Conservation (phyloP, 2,113 vertebrate genomes). For the Coregonus clupeaformis region DNA sequence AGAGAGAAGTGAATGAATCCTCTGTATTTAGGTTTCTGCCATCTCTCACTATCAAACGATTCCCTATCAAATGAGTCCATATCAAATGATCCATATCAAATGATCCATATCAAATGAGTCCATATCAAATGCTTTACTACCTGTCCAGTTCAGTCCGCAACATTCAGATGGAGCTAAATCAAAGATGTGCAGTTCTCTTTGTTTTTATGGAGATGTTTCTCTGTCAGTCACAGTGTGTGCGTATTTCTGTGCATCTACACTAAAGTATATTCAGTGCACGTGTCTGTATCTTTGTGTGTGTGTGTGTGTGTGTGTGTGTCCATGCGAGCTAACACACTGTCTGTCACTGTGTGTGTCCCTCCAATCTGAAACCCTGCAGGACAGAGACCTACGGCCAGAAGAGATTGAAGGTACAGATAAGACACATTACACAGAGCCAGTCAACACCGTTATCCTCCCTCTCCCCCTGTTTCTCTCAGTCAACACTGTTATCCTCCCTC, state of each 20-base stretch:
- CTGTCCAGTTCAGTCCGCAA: neutral
- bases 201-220: neutral
- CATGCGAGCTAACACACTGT: neutral
- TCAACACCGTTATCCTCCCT: neutral
- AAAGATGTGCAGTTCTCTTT: neutral
- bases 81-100: too few relatives aligned
- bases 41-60: too few relatives aligned
- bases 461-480: neutral
- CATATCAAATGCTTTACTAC: too few relatives aligned
- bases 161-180: neutral
- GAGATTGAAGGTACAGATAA: constrained; percentile 87
- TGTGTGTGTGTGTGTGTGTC: constrained; percentile 20
- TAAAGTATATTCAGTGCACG: neutral
- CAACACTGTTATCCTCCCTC: too few relatives aligned
- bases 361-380: constrained; percentile 66
- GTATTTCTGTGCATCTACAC: neutral
- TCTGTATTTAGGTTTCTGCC: too few relatives aligned
- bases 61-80: too few relatives aligned
- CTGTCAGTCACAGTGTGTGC: neutral
- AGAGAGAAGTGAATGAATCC: too few relatives aligned
- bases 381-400: constrained; percentile 86
- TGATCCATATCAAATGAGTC: too few relatives aligned
- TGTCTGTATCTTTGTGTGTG: neutral
- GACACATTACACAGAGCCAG: neutral
- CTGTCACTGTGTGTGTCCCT: neutral